Evolutionary conservation across 2,113 vertebrate species (phyloP).

Genomic region (Onychorhynchus coronatus): DNA sequence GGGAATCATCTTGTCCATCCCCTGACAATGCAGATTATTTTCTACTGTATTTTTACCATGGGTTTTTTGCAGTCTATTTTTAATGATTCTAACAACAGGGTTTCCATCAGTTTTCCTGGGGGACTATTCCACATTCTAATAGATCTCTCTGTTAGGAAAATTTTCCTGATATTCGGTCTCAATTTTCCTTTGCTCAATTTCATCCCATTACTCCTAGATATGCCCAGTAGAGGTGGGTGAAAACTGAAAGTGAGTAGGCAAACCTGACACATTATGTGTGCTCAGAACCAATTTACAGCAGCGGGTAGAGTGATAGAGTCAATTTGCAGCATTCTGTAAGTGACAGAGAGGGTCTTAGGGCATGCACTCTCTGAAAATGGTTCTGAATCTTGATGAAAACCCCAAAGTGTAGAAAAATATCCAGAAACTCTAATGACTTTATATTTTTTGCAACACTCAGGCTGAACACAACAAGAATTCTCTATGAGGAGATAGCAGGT

Average conservation of each 20-base stretch:
- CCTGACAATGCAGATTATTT: conserved; percentile 56
- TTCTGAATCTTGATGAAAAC: conserved; percentile 68
- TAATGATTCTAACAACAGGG: conserved; percentile 59
- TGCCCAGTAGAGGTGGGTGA: conserved; percentile 64
- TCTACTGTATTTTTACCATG: conserved; percentile 46
- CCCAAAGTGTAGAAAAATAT: conserved; percentile 46
- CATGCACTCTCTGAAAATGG: conserved; percentile 62
- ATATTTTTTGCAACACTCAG: background rate
- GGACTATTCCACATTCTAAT: conserved; percentile 65
- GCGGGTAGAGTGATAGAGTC: conserved; percentile 60
- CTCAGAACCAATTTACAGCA: conserved; percentile 72
- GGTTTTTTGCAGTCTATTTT: conserved; percentile 50
- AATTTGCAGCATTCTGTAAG: conserved; percentile 70
- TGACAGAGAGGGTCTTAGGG: conserved; percentile 62
- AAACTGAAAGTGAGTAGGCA: conserved; percentile 70
- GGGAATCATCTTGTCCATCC: conserved; percentile 53
- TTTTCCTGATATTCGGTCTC: conserved; percentile 64
- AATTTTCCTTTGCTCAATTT: conserved; percentile 71
- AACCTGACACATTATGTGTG: conserved; percentile 64
- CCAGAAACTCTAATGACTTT: conserved; percentile 50
- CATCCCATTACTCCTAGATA: conserved; percentile 68
- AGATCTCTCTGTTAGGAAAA: conserved; percentile 69
- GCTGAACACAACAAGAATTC: background rate
- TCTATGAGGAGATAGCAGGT: conserved; percentile 5
- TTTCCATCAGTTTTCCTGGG: conserved; percentile 57